A percentile compares a stretch with the other conserved stretches of the same genome.
Conservation (phyloP, 2,113 vertebrate genomes). For the Dicerorhinus sumatrensis region DNA sequence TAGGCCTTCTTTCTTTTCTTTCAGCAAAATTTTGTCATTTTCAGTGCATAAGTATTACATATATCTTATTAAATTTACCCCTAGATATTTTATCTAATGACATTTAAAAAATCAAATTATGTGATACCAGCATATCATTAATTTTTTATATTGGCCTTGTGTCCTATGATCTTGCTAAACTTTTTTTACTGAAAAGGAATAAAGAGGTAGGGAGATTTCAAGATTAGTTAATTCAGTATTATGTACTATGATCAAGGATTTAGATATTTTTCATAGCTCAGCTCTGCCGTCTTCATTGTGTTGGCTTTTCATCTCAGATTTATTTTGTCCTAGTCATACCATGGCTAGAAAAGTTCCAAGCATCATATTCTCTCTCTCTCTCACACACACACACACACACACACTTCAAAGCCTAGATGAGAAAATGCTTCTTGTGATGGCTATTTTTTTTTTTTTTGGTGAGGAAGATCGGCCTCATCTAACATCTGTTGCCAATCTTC, state of each 20-base stretch:
- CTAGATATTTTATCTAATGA: slow-evolving; percentile 9
- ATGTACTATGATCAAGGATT: background rate
- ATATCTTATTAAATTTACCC: background rate
- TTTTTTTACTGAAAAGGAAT: slow-evolving; percentile 1
- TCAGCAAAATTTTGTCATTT: background rate
- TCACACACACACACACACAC: background rate
- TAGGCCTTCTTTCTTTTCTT: background rate
- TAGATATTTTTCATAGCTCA: background rate
- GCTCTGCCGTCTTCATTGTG: background rate
- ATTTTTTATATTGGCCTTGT: background rate
- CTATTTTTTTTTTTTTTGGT: too few relatives aligned
- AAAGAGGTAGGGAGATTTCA: background rate
- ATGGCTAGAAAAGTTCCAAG: background rate
- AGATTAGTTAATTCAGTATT: background rate
- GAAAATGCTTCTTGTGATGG: background rate
- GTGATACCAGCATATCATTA: background rate
- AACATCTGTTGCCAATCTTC: too few relatives aligned
- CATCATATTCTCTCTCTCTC: background rate
- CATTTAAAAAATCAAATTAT: background rate
- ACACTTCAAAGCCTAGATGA: background rate
- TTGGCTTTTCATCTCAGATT: slow-evolving; percentile 20
- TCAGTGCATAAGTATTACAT: background rate
- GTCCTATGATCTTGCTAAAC: background rate
- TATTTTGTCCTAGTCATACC: background rate
- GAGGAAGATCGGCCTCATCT: too few relatives aligned